Base-by-base conservation (phyloP, 2,797 vertebrate species). In the Scomberomorus guttatus region DNA sequence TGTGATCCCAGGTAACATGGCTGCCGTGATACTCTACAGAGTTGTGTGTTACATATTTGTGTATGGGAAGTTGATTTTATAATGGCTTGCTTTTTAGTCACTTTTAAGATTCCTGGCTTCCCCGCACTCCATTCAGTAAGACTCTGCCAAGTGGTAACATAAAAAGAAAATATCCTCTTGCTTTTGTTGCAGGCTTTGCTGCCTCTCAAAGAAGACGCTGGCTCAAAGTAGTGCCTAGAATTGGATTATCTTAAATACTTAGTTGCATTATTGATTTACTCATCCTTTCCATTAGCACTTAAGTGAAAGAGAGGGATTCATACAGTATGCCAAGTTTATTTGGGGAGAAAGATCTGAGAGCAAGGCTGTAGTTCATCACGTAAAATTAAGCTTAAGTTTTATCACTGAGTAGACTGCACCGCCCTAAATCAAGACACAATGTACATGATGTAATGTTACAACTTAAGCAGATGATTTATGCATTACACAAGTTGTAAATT, bases 171-270 rank as follows among this genome's bases (percentile, higher is more conserved):
- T 74, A 87, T 71, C 50, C 70, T 65, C 39, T 56, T 59, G 51
- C 87, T 72, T 88, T 92, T 90, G 86, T 86, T 74, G 72, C 61
- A 69, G 79, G 68, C 78, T 89, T 87, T 85, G 72, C 85, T 57
- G 74, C 77, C 76, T 86, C 75, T 84, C 70, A 91, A 80, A 75
- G 64, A 89, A 77, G 62, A 73, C 60, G 56, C 59, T 83, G 79
- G 72, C 79, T 91, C 52, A 80, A 88, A 91, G 87, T 64, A 58
- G 63, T 80, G 75, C 79, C 80, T 79, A 79, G 79, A 90, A 94
- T 89, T 91, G 83, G 89, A 92, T 93, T 93, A 91, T 91, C 83
- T 87, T 86, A 90, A 92, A 92, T 89, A 90, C 88, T 88, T 83
- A 58, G 80, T 89, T 88, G 72, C 80, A 86, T 86, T 92, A 90